These are phyloP conservation scores for Zosterops hypoxanthus DNA, from an alignment of 2,113 vertebrate genomes.

Conservation along the genomic window DNA sequence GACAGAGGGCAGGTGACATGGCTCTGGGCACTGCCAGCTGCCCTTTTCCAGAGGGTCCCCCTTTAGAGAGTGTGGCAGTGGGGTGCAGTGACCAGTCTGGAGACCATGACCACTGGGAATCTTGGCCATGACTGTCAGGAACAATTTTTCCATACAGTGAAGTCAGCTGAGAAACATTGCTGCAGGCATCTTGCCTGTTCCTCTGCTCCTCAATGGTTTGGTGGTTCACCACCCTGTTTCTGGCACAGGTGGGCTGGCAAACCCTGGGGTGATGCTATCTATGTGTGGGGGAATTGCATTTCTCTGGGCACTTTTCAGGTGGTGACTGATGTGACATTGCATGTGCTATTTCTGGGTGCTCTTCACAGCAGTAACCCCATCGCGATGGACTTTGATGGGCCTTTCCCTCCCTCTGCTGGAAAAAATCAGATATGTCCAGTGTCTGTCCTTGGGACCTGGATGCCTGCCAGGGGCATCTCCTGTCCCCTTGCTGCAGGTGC, in stretches of 20 bases:
- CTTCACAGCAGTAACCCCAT: not conserved
- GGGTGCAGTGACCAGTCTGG: not conserved
- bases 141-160: not conserved
- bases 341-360: not conserved
- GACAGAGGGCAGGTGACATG: not conserved
- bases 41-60: not conserved
- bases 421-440: not conserved
- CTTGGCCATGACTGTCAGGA: not conserved
- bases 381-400: not conserved
- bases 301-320: not conserved
- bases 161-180: not conserved
- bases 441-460: not conserved
- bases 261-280: not conserved
- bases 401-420: conserved; percentile 41
- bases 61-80: not conserved
- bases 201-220: not conserved
- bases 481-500: not conserved
- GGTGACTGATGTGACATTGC: not conserved
- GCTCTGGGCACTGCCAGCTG: not conserved
- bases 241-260: not conserved
- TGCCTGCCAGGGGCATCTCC: not conserved
- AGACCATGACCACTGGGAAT: not conserved
- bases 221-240: not conserved
- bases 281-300: rapidly evolving
- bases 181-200: not conserved